These are phyloP conservation scores for Benthochromis sp. DNA, from an alignment of 2,113 vertebrate genomes.

Conservation along the genomic window DNA sequence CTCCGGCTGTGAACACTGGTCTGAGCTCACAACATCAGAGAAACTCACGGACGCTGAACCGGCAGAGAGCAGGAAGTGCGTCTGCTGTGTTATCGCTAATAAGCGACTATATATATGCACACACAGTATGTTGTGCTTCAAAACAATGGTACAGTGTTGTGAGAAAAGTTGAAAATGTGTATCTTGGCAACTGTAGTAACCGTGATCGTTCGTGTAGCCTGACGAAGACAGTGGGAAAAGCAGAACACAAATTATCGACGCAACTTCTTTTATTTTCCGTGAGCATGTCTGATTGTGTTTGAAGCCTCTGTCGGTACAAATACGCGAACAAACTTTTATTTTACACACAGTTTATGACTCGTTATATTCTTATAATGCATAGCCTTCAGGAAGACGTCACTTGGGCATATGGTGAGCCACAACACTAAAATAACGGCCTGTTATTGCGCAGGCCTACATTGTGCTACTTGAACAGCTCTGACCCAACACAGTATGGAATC, in stretches of 20 bases:
- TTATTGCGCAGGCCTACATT: background rate
- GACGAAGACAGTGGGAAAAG: background rate
- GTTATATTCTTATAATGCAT: background rate
- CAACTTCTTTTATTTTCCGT: background rate
- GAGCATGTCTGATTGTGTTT: background rate
- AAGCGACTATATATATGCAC: background rate
- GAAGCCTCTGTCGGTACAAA: background rate
- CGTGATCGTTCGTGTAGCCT: background rate
- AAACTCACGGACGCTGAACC: background rate
- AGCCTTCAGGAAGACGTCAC: background rate
- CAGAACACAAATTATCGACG: background rate
- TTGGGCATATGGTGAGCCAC: background rate
- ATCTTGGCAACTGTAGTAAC: background rate
- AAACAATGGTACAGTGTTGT: background rate
- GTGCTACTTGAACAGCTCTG: background rate
- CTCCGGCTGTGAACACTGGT: background rate
- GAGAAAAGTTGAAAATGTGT: background rate
- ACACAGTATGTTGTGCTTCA: background rate
- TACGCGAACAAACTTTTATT: background rate
- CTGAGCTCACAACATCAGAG: background rate
- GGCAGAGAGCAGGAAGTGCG: background rate
- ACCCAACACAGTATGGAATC: background rate
- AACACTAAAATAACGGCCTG: background rate
- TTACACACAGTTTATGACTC: background rate
- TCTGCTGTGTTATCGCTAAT: background rate